Base-by-base conservation (phyloP, 1,140 invertebrate genomes). In the Laupala kohalensis region DNA sequence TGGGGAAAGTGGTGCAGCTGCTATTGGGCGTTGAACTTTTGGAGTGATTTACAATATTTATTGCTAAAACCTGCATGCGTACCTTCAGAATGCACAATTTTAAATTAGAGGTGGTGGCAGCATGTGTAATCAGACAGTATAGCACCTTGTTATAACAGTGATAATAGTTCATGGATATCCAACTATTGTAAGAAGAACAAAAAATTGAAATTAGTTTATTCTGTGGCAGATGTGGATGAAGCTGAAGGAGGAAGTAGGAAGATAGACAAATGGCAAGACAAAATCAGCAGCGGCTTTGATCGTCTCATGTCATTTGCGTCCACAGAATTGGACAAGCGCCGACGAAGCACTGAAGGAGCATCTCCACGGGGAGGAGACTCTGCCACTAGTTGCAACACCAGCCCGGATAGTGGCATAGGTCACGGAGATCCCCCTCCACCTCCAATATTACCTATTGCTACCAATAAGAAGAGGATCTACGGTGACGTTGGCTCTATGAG, bases 241-340 rank as follows among this genome's bases (percentile, higher is more conserved):
- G 85, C 84, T 66, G 85, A 90, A 78, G 85, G 86, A 72, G 86
- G 26, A 9, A n/a, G 15, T 9, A 25, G 67, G 67, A 76, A 79
- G 30, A 67, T 71, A 12, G 78, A 79, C 65, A 78, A 92, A 77
- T 93, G 92, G 91, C 91, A 93, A 80, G 90, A 92, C 77, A 88
- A 91, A 74, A 93, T 94, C 76, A 91, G 88, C 77, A 92, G 89
- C 76, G 90, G 92, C 30, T 95, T 95, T 82, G 92, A 95, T 81
- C 87, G 91, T 70, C 82, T 94, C 73, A 90, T 94, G 71, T 92
- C 91, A 26, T 91, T 94, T 79, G 92, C 92, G 6, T 92, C 91
- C 4, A 92, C 90, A 2, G 92, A 93, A 76, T 82, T 94, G 75
- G 91, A 93, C 77, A 90, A 92, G 78, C 85, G 91, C 73, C 84